Evolutionary conservation across 2,888 invertebrate genomes (phyloP), one percentile per base, ranked within the genome.

Genomic region (Eristalinus sepulchralis): DNA sequence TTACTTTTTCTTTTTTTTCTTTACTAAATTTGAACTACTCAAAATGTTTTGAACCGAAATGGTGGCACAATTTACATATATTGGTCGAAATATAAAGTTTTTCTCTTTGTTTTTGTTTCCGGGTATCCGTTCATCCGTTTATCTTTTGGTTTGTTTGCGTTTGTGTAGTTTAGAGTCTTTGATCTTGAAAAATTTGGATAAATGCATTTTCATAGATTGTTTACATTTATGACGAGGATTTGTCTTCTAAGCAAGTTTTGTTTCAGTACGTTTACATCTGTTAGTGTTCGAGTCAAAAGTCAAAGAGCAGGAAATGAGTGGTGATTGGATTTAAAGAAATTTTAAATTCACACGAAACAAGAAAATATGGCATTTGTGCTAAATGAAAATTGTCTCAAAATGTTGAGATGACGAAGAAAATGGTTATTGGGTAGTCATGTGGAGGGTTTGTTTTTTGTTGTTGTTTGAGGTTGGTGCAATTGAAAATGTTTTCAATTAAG

Each of bases 21-120:
- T 75, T 73, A 67, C 83, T 86, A 86, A 86, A 79, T 86, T 86
- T 86, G 60, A 53, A 63, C 82, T 86, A 83, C 86, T 34, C 63
- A 83, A 86, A 79, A 78, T 78, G 64, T 86, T 57, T 86, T 78
- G 86, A 86, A 78, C 86, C 83, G 55, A 83, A 86, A 78, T 83
- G 86, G 75, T 86, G 86, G 86, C 82, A 82, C 83, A 33, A 70
- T 82, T 86, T 75, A 78, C 75, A 80, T 86, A 73, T 55, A 79
- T 86, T 86, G 86, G 86, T 86, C 86, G 86, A 86, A 79, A 82
- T 82, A 78, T 83, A 83, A 62, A n/a, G 10, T 36, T 9, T 73
- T 70, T 36, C 59, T 77, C 63, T 78, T 83, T 71, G 77, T 64
- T 82, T 72, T 4, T 13, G 4, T 47, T 17, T 1, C 63, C 62